Evolutionary conservation across 2,888 invertebrate genomes (phyloP).

Genomic region (Alviniconcha strummeri): DNA sequence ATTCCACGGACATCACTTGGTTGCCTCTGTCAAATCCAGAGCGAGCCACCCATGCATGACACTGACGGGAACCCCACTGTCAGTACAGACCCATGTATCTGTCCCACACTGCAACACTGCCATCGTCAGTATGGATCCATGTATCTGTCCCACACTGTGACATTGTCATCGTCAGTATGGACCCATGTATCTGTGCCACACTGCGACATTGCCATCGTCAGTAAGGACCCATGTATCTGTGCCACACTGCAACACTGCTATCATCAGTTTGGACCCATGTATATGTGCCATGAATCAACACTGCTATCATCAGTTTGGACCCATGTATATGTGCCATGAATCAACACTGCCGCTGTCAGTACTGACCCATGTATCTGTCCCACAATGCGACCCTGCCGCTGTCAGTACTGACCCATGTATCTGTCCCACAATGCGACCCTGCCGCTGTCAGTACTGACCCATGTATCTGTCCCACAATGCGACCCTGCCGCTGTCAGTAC

Average conservation of each 20-base stretch:
- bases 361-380: too few relatives aligned
- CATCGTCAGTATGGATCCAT: constrained; percentile 54
- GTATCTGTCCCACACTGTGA: constrained; percentile 66
- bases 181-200: too few relatives aligned
- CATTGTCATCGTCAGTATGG: constrained; percentile 55
- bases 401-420: constrained; percentile 60
- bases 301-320: constrained; percentile 45
- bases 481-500: constrained; percentile 7
- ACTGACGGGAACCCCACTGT: too few relatives aligned
- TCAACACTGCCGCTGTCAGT: constrained; percentile 57
- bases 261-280: constrained; percentile 40
- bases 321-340: constrained; percentile 53
- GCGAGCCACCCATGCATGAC: too few relatives aligned
- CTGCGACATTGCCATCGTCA: too few relatives aligned
- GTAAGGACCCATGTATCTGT: constrained; percentile 64
- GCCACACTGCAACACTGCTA: constrained; percentile 66
- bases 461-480: too few relatives aligned
- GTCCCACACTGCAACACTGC: too few relatives aligned
- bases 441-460: constrained; percentile 57
- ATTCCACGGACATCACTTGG: too few relatives aligned
- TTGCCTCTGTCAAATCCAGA: too few relatives aligned
- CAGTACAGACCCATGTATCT: too few relatives aligned
- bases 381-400: too few relatives aligned
- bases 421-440: constrained; percentile 66
- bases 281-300: too few relatives aligned